phyloP scores from a whole-genome alignment of 2,888 invertebrate genomes.

The Capitulum mitella region DNA sequence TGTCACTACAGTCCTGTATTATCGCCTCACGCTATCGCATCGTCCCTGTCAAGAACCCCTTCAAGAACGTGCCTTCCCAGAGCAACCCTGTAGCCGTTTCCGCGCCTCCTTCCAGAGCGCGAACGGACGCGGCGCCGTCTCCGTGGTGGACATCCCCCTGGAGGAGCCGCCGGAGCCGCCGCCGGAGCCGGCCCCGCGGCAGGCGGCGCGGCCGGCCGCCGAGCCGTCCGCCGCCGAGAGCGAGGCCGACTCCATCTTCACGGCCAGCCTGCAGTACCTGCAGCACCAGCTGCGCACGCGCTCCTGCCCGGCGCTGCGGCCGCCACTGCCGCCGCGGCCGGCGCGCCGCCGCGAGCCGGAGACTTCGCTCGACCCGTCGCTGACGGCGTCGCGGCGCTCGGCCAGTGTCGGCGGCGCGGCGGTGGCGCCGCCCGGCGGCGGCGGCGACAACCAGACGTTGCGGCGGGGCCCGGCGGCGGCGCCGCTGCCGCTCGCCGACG shows the following conservation, averaged over 20 bases:
- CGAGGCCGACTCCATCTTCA: neutral
- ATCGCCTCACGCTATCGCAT: too few species aligned
- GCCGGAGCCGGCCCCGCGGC: neutral
- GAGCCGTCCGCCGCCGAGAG: neutral
- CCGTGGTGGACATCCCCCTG: too few species aligned
- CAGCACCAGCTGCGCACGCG: neutral
- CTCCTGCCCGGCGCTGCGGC: neutral
- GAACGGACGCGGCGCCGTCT: too few species aligned
- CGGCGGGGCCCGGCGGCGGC: neutral
- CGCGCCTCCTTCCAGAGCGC: too few species aligned
- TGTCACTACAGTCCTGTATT: too few species aligned
- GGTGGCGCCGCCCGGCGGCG: neutral
- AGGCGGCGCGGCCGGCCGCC: neutral
- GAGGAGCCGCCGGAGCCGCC: neutral
- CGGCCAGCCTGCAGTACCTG: slow-evolving; percentile 8
- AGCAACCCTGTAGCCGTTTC: too few species aligned
- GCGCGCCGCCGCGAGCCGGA: neutral
- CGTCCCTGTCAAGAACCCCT: too few species aligned
- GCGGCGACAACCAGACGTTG: neutral
- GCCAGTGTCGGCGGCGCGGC: neutral
- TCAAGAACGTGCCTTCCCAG: too few species aligned
- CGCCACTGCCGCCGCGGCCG: neutral
- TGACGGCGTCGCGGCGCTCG: neutral
- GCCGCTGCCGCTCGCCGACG: neutral
- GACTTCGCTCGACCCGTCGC: neutral